These are phyloP conservation scores for Steatornis caripensis DNA, from an alignment of 2,113 vertebrate species.

Conservation along the genomic window DNA sequence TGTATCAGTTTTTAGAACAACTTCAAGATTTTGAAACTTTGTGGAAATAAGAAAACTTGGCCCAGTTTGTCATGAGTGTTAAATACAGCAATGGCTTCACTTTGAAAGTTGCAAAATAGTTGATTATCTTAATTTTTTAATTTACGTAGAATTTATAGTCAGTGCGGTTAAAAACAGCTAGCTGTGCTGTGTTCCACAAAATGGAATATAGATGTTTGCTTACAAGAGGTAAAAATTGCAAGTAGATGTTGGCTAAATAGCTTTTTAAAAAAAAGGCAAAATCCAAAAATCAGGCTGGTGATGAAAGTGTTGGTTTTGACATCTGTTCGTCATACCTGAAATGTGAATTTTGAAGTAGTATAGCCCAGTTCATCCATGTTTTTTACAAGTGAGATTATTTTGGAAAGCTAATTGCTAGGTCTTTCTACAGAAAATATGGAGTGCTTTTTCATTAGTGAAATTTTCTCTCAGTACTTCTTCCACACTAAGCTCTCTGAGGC, in stretches of 20 bases:
- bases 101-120: background rate
- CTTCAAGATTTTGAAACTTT: constrained; percentile 21
- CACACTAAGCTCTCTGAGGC: background rate
- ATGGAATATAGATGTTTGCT: constrained; percentile 16
- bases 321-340: background rate
- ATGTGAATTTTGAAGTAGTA: constrained; percentile 16
- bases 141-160: constrained; percentile 12
- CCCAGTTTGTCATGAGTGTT: background rate
- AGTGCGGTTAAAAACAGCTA: background rate
- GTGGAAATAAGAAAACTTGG: background rate
- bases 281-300: background rate
- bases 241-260: background rate
- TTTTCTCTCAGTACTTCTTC: background rate
- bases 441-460: background rate
- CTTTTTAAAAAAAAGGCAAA: background rate
- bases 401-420: background rate
- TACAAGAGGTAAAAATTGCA: constrained; percentile 41
- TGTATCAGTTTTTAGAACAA: constrained; percentile 37
- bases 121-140: background rate
- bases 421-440: background rate
- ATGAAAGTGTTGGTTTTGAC: background rate
- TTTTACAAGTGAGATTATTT: no score
- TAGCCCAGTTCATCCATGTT: background rate
- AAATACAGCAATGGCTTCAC: background rate
- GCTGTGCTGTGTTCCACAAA: constrained; percentile 15